Evolutionary conservation across 2,113 vertebrate genomes (phyloP).

Genomic region (Chloropsis cyanopogon): DNA sequence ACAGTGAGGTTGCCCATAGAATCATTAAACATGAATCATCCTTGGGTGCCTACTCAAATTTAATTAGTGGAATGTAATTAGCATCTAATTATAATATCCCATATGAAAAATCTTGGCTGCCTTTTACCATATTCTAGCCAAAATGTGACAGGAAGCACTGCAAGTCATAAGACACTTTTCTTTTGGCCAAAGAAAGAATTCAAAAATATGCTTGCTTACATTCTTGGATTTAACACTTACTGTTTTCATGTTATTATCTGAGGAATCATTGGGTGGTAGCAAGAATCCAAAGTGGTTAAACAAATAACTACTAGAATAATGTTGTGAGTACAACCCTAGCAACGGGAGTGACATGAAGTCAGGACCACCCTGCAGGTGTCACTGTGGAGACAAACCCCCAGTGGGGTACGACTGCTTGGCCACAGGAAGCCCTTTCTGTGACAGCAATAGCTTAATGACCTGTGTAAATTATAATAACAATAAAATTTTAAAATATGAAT

Average conservation of each 20-base stretch:
- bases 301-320: neutral
- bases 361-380: neutral
- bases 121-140: constrained; percentile 11
- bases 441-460: neutral
- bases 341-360: neutral
- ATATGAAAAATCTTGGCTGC: constrained; percentile 49
- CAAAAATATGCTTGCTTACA: neutral
- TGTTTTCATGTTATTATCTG: neutral
- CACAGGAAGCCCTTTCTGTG: neutral
- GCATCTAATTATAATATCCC: constrained; percentile 77
- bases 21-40: constrained; percentile 69
- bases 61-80: constrained; percentile 80
- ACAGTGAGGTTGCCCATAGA: constrained; percentile 47
- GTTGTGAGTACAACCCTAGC: neutral
- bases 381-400: neutral
- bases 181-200: neutral
- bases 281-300: neutral
- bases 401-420: neutral
- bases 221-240: neutral
- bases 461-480: neutral
- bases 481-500: neutral
- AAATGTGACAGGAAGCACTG: neutral
- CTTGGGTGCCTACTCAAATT: constrained; percentile 70
- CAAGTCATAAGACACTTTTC: neutral
- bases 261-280: neutral